These are phyloP conservation scores for Parnassius mnemosyne DNA, from an alignment of 2,888 invertebrate species.

Conservation along the genomic window DNA sequence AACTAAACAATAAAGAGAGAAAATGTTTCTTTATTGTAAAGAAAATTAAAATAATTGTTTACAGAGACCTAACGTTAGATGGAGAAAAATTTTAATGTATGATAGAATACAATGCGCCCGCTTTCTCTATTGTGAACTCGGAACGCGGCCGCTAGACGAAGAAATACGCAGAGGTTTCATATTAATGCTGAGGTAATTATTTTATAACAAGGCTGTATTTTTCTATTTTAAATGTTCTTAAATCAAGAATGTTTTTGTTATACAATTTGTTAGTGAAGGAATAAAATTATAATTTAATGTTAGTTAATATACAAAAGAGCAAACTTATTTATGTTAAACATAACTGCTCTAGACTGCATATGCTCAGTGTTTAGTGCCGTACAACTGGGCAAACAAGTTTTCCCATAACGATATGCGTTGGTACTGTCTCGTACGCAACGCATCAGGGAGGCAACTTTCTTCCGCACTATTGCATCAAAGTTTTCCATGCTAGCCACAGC, in stretches of 20 bases:
- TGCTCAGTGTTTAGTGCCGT: too few species aligned
- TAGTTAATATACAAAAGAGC: not conserved
- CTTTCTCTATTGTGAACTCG: constrained; percentile 65
- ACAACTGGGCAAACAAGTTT: too few species aligned
- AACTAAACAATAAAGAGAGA: too few species aligned
- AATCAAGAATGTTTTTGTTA: not conserved
- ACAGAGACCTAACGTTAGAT: constrained; percentile 65
- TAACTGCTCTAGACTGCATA: too few species aligned
- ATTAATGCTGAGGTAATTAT: constrained; percentile 62
- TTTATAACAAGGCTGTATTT: constrained; percentile 13
- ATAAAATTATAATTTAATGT: not conserved
- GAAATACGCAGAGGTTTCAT: constrained; percentile 55
- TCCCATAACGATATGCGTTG: too few species aligned
- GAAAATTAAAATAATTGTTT: constrained; percentile 29
- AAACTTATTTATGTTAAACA: too few species aligned
- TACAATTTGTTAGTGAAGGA: not conserved
- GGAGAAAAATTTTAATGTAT: constrained; percentile 63
- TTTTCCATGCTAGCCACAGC: too few species aligned
- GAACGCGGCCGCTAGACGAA: constrained; percentile 46
- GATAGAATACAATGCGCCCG: constrained; percentile 68
- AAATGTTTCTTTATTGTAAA: not conserved
- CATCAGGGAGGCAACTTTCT: too few species aligned
- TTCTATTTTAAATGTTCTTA: constrained; percentile 1
- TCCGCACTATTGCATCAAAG: too few species aligned
- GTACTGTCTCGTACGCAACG: too few species aligned